phyloP scores from a whole-genome alignment of 2,113 vertebrate genomes.

The Isurus oxyrinchus region DNA sequence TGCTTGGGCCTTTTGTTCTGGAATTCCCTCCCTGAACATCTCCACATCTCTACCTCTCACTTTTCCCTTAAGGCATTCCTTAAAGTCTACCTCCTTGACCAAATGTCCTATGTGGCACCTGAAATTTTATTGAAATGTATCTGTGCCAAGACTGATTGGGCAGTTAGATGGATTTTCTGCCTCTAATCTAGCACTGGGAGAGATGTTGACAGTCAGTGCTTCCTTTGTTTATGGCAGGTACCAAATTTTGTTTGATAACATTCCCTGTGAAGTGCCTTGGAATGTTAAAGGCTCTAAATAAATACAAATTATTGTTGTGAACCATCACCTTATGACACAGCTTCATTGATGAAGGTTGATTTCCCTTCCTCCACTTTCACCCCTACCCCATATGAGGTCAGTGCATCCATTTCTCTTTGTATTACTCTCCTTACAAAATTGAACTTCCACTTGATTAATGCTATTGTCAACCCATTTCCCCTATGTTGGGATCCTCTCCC shows the following conservation, averaged over 20 bases:
- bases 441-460: not conserved
- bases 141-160: not conserved
- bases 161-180: not conserved
- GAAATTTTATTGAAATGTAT: not conserved
- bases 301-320: not conserved
- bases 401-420: not conserved
- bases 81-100: not conserved
- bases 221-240: not conserved
- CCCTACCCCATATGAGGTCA: not conserved
- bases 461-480: not conserved
- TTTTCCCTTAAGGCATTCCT: not conserved
- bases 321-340: not conserved
- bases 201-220: not conserved
- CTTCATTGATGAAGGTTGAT: not conserved
- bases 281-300: not conserved
- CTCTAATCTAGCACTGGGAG: not conserved
- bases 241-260: not conserved
- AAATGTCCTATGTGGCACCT: not conserved
- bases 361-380: not conserved
- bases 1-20: not conserved
- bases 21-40: not conserved
- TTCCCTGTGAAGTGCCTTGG: not conserved
- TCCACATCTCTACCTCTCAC: not conserved
- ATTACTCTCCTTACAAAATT: not conserved
- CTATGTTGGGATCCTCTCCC: too few relatives aligned